Percentiles rank a stretch among this genome's conserved stretches.
These are phyloP conservation scores for Drymodes brunneopygia DNA, from an alignment of 2,113 vertebrate genomes.

Conservation along the genomic window DNA sequence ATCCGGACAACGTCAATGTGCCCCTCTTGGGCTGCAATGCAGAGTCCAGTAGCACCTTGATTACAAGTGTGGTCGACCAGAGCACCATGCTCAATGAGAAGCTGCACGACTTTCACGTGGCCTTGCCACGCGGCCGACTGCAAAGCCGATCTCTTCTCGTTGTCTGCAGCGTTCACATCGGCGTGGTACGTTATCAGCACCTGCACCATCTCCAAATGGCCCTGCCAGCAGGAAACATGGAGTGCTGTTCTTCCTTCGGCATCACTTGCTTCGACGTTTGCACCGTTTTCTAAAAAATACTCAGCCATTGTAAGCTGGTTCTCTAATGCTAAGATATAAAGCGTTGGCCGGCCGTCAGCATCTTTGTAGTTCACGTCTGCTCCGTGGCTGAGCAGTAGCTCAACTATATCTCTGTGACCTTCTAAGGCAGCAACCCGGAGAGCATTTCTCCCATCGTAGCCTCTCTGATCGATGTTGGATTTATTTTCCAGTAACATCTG, in stretches of 20 bases:
- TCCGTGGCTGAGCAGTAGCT: conserved; percentile 87
- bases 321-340: conserved; percentile 95
- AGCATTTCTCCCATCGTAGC: conserved; percentile 93
- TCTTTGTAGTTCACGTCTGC: conserved; percentile 93
- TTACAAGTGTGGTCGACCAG: conserved; percentile 94
- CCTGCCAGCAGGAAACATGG: conserved; percentile 98
- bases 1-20: conserved; percentile 93
- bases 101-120: conserved; percentile 88
- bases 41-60: conserved; percentile 95
- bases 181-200: conserved; percentile 89
- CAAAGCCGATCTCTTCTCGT: conserved; percentile 92
- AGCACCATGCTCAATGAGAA: conserved; percentile 88
- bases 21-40: conserved; percentile 97
- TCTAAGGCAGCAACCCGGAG: conserved; percentile 91
- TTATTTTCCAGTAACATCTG: conserved; percentile 92
- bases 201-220: conserved; percentile 93
- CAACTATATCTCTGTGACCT: conserved; percentile 92
- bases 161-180: conserved; percentile 91
- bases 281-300: conserved; percentile 92
- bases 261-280: conserved; percentile 91
- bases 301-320: conserved; percentile 96
- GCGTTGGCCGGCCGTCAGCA: conserved; percentile 92
- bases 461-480: conserved; percentile 89
- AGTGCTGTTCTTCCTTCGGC: conserved; percentile 93
- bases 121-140: conserved; percentile 98